These are phyloP conservation scores for Oscheius sp. DNA, from an alignment of 2,888 invertebrate genomes.

Conservation along the genomic window DNA sequence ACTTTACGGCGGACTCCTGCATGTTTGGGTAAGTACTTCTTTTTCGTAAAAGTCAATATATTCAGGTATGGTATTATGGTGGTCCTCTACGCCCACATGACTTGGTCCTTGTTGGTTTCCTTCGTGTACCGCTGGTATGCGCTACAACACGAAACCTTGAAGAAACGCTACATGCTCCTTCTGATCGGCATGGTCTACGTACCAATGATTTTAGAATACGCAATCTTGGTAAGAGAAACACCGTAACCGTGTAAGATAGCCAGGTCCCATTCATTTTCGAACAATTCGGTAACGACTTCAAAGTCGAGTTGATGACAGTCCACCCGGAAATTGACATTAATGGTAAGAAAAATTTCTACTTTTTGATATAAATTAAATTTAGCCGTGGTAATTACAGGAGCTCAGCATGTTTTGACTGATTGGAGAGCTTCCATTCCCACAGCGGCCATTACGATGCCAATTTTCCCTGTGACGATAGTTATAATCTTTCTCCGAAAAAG, in stretches of 20 bases:
- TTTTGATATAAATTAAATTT: not conserved
- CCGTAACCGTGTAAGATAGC: too few relatives aligned
- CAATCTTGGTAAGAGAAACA: too few relatives aligned
- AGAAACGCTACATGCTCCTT: too few relatives aligned
- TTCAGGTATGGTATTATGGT: not conserved
- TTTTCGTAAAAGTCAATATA: not conserved
- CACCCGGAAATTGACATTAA: constrained; percentile 8
- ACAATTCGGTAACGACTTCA: not conserved
- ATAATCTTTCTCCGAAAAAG: not conserved
- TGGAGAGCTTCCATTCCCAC: not conserved
- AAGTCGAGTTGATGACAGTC: not conserved
- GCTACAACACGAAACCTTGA: not conserved
- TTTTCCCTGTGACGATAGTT: not conserved
- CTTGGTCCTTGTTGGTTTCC: not conserved
- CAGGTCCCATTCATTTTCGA: too few relatives aligned
- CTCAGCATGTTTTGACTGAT: not conserved
- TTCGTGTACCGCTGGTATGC: not conserved
- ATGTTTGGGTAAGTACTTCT: not conserved
- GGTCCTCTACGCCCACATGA: not conserved
- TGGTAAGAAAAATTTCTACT: not conserved
- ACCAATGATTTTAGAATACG: too few relatives aligned
- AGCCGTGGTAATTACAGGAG: not conserved
- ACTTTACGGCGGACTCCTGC: not conserved
- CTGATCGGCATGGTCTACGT: too few relatives aligned
- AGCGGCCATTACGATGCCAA: not conserved